These are phyloP conservation scores for Coranthus polyacanthus DNA, from an alignment of 2,797 vertebrate species.

Conservation along the genomic window DNA sequence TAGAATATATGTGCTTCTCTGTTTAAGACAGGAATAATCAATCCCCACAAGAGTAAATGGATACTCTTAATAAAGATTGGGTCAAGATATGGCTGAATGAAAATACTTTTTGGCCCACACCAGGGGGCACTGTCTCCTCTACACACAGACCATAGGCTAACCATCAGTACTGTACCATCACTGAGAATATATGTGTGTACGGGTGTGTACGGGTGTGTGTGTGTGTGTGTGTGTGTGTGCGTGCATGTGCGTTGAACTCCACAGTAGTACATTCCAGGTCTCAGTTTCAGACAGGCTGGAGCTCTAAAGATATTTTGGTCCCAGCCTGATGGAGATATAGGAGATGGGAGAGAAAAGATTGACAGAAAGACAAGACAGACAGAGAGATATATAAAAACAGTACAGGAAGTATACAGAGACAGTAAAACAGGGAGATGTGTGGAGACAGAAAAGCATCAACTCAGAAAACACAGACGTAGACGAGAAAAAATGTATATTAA, in stretches of 20 bases:
- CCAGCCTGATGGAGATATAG: slow-evolving; percentile 70
- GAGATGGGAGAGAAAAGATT: slow-evolving; percentile 64
- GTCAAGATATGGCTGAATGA: slow-evolving; percentile 57
- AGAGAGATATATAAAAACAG: slow-evolving; percentile 46
- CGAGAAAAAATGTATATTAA: slow-evolving; percentile 17
- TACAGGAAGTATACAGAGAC: slow-evolving; percentile 28
- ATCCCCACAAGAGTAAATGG: slow-evolving; percentile 67
- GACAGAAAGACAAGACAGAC: slow-evolving; percentile 48
- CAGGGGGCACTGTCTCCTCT: slow-evolving; percentile 88
- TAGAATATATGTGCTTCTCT: slow-evolving; percentile 1
- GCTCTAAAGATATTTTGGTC: slow-evolving; percentile 77
- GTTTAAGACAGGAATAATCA: slow-evolving; percentile 66
- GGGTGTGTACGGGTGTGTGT: slow-evolving; percentile 11
- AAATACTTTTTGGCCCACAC: slow-evolving; percentile 76
- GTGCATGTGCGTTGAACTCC: slow-evolving; percentile 51
- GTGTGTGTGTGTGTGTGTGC: not conserved
- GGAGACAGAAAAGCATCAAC: slow-evolving; percentile 32
- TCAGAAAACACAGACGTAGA: slow-evolving; percentile 36
- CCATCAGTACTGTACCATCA: slow-evolving; percentile 38
- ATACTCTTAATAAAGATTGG: slow-evolving; percentile 43
- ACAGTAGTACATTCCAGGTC: slow-evolving; percentile 68
- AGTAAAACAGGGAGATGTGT: slow-evolving; percentile 20
- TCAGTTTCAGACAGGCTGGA: slow-evolving; percentile 76
- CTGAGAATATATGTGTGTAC: slow-evolving; percentile 12
- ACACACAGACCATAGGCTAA: slow-evolving; percentile 61